phyloP scores from a whole-genome alignment of 2,888 invertebrate genomes.

The Cremastobaeus sp. region DNA sequence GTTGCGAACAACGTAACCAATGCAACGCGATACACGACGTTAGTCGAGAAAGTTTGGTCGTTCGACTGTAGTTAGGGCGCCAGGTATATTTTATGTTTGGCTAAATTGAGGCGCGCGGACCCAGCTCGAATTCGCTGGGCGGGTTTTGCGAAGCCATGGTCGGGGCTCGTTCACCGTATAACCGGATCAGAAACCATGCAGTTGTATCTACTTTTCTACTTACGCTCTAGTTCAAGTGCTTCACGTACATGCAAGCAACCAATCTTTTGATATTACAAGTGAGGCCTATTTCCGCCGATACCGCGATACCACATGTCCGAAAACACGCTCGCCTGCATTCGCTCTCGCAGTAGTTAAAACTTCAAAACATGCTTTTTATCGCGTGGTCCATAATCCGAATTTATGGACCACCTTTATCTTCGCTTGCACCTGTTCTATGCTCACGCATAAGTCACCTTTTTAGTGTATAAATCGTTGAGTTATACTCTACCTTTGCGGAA shows the following conservation, averaged over 20 bases:
- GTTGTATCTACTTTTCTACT: constrained; percentile 77
- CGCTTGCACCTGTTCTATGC: too few relatives aligned
- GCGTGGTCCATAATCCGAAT: too few relatives aligned
- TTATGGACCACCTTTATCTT: too few relatives aligned
- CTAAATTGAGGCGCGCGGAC: constrained; percentile 10
- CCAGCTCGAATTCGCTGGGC: constrained; percentile 34
- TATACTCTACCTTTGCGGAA: too few relatives aligned
- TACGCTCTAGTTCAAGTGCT: constrained; percentile 75
- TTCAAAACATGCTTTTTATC: too few relatives aligned
- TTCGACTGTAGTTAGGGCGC: constrained; percentile 35
- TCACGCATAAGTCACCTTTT: too few relatives aligned
- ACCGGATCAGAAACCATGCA: constrained; percentile 79
- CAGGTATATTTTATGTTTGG: constrained; percentile 25
- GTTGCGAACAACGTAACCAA: constrained; percentile 36
- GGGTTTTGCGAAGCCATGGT: constrained; percentile 73
- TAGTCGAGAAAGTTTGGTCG: constrained; percentile 60
- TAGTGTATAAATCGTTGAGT: too few relatives aligned
- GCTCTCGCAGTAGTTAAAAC: too few relatives aligned
- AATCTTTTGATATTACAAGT: constrained; percentile 45
- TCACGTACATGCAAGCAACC: constrained; percentile 67
- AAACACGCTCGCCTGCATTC: too few relatives aligned
- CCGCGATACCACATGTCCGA: too few relatives aligned
- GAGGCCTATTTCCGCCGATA: constrained; percentile 9
- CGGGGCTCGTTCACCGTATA: constrained; percentile 70
- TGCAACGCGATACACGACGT: constrained; percentile 37